These are phyloP conservation scores for Pardalotus punctatus DNA, from an alignment of 2,113 vertebrate genomes.

Conservation along the genomic window DNA sequence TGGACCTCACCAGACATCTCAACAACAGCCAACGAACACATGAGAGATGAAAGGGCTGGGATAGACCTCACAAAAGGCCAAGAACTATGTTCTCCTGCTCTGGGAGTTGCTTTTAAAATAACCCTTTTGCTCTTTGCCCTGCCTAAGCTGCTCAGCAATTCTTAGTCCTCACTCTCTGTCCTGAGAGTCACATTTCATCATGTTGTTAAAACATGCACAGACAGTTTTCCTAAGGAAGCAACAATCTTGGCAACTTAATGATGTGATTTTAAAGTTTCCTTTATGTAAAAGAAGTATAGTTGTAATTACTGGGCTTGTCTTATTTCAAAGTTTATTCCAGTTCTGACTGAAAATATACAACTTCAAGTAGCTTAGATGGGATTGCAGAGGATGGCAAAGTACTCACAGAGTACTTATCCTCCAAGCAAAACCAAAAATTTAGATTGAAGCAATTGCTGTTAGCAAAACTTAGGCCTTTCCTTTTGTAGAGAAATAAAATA, in stretches of 20 bases:
- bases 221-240: background rate
- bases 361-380: background rate
- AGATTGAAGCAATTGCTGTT: background rate
- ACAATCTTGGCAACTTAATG: background rate
- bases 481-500: background rate
- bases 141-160: rapidly evolving
- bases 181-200: background rate
- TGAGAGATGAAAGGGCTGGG: background rate
- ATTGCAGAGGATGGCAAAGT: background rate
- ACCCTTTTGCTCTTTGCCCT: background rate
- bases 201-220: background rate
- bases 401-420: background rate
- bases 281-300: background rate
- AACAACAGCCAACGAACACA: background rate
- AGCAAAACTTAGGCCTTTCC: background rate
- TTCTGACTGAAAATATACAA: background rate
- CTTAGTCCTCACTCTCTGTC: background rate
- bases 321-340: background rate
- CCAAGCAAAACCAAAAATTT: background rate
- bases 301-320: background rate
- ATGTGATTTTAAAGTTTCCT: background rate
- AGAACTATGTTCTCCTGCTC: rapidly evolving
- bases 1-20: background rate
- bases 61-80: background rate
- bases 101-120: background rate